Evolutionary conservation across 1,140 invertebrate species (phyloP).

Genomic region (Tenebrio molitor): DNA sequence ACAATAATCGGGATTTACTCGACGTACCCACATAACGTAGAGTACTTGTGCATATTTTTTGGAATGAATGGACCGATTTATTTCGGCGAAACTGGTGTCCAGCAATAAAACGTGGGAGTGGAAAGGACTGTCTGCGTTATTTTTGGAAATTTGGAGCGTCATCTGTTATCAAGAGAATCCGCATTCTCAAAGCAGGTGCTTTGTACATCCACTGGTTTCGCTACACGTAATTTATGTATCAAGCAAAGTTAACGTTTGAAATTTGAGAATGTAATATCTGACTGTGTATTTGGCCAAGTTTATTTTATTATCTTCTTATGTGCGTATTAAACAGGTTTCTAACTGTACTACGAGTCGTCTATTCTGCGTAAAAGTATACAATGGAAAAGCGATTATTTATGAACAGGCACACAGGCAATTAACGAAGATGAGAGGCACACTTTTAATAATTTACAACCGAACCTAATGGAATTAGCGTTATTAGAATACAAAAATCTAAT

Average conservation of each 20-base stretch:
- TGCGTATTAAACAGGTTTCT: slow-evolving; percentile 44
- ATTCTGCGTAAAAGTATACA: slow-evolving; percentile 26
- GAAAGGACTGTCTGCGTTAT: neutral
- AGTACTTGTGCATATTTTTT: neutral
- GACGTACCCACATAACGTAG: neutral
- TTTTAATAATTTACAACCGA: slow-evolving; percentile 4
- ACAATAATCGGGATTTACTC: neutral
- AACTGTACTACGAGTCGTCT: slow-evolving; percentile 35
- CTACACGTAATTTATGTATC: slow-evolving; percentile 10
- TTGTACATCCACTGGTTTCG: neutral
- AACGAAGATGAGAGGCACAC: slow-evolving; percentile 17
- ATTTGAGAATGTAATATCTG: slow-evolving; percentile 26
- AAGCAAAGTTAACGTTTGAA: slow-evolving; percentile 30
- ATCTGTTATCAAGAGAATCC: neutral
- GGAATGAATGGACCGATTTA: too few species aligned
- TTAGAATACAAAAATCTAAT: slow-evolving; percentile 2
- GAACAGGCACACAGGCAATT: slow-evolving; percentile 5
- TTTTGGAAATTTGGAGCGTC: neutral
- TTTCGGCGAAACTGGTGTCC: too few species aligned
- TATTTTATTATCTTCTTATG: slow-evolving; percentile 41
- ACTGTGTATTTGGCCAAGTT: slow-evolving; percentile 39
- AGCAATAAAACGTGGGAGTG: too few species aligned
- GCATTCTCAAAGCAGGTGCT: slow-evolving; percentile 17
- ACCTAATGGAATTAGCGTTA: neutral
- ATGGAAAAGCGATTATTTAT: slow-evolving; percentile 19